Conservation (phyloP, 2,888 invertebrate genomes). For the Cetonia aurata region DNA sequence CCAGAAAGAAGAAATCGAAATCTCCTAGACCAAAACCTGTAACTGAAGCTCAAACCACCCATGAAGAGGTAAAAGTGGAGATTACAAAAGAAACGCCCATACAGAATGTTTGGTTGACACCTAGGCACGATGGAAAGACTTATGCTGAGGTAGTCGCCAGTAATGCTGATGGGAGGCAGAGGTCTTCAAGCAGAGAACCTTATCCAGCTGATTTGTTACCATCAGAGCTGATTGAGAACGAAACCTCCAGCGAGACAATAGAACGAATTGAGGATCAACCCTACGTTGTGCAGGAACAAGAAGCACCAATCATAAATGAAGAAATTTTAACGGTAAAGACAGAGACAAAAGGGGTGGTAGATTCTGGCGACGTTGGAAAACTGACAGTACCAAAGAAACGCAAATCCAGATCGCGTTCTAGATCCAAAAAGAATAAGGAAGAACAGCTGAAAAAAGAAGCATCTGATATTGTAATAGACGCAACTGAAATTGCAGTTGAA, state of each 20-base stretch:
- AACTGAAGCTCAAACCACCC: too few relatives aligned
- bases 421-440: slow-evolving; percentile 29
- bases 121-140: slow-evolving; percentile 73
- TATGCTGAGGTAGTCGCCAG: slow-evolving; percentile 73
- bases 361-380: background rate
- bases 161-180: slow-evolving; percentile 32
- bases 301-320: slow-evolving; percentile 1
- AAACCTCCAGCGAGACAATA: background rate
- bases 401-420: slow-evolving; percentile 30
- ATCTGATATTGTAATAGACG: background rate
- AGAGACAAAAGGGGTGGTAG: background rate
- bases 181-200: slow-evolving; percentile 35
- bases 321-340: background rate
- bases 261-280: background rate
- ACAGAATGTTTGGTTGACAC: slow-evolving; percentile 67
- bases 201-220: background rate
- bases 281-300: background rate
- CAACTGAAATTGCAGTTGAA: background rate
- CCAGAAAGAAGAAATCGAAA: slow-evolving; percentile 52
- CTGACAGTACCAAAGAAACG: slow-evolving; percentile 22
- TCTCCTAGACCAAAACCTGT: slow-evolving; percentile 42
- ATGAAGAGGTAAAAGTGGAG: slow-evolving; percentile 41
- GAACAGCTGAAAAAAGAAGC: background rate
- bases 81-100: slow-evolving; percentile 46
- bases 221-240: background rate